Conservation (phyloP, 2,113 vertebrate species). For the Zosterops pallidus region DNA sequence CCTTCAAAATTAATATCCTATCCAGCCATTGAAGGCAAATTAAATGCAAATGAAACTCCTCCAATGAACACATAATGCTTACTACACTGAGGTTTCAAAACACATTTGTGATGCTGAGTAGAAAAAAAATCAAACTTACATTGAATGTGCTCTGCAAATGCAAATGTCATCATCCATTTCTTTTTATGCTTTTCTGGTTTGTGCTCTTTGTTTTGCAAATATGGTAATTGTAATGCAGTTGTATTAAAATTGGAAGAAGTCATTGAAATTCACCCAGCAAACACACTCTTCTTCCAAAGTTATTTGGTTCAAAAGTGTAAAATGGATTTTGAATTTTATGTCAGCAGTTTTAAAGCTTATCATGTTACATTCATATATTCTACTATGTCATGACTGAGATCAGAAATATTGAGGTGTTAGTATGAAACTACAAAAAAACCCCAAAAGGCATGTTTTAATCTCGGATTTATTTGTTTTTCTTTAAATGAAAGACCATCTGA, state of each 20-base stretch:
- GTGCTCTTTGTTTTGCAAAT: conserved; percentile 55
- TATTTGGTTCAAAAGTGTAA: neutral
- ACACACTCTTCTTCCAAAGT: neutral
- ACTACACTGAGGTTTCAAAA: conserved; percentile 26
- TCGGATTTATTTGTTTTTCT: neutral
- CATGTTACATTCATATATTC: neutral
- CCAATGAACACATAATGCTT: conserved; percentile 33
- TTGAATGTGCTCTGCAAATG: conserved; percentile 12
- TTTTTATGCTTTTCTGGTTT: conserved; percentile 25
- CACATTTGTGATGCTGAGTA: conserved; percentile 33
- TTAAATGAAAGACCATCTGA: neutral
- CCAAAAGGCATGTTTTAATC: neutral
- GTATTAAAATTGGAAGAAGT: conserved; percentile 34
- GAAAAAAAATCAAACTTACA: conserved; percentile 5
- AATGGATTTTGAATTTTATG: neutral
- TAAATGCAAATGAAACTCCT: conserved; percentile 58
- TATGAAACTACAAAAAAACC: neutral
- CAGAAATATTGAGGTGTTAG: neutral
- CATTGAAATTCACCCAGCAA: conserved; percentile 25
- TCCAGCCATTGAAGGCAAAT: conserved; percentile 37
- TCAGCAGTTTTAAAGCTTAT: neutral
- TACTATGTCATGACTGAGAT: neutral
- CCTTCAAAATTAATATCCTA: conserved; percentile 51
- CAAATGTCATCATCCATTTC: conserved; percentile 49
- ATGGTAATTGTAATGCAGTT: conserved; percentile 38